These are phyloP conservation scores for Rhynchonycteris naso DNA, from an alignment of 2,797 vertebrate genomes.

Conservation along the genomic window DNA sequence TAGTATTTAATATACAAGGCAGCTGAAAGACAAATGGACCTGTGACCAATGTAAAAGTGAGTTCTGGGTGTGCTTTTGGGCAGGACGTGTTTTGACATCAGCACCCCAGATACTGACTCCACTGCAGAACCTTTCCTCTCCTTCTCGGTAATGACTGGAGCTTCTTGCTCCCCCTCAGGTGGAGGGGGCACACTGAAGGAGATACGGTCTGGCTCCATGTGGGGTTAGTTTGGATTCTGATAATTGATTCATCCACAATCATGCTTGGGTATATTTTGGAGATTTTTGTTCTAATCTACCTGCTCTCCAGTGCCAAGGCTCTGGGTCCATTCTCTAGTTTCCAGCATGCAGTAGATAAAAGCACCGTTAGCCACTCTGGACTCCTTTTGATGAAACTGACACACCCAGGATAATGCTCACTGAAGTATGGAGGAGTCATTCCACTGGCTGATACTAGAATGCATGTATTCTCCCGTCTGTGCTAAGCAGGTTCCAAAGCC, in stretches of 20 bases:
- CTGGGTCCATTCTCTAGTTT: not conserved
- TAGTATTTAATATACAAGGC: not conserved
- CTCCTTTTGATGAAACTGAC: not conserved
- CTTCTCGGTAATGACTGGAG: not conserved
- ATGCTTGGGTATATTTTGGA: not conserved
- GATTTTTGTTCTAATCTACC: not conserved
- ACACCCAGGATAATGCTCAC: not conserved
- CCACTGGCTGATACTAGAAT: not conserved
- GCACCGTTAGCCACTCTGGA: not conserved
- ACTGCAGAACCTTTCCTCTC: not conserved
- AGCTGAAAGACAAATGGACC: not conserved
- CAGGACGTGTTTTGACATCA: not conserved
- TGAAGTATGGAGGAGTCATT: not conserved
- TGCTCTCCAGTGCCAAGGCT: not conserved
- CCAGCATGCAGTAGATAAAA: not conserved
- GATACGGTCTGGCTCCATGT: not conserved
- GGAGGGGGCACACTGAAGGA: not conserved
- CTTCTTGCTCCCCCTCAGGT: not conserved
- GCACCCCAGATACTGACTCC: not conserved
- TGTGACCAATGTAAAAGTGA: not conserved
- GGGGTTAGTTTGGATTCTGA: not conserved
- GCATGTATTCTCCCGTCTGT: not conserved
- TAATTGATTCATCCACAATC: not conserved
- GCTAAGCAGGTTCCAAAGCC: not conserved
- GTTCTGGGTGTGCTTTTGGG: not conserved